Evolutionary conservation across 2,888 invertebrate genomes (phyloP).

Genomic region (Adelognathus sp.): DNA sequence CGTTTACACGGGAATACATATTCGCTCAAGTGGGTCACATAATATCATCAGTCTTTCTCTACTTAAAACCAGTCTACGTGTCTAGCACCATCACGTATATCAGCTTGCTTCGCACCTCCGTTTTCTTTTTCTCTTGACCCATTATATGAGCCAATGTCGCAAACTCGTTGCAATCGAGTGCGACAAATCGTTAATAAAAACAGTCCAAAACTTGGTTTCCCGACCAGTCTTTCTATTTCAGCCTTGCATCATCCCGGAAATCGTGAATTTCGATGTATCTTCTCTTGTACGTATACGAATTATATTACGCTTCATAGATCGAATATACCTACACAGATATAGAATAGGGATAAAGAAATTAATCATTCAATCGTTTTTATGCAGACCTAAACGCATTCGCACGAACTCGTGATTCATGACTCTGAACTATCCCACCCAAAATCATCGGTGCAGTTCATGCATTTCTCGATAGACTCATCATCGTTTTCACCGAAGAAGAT

Average conservation of each 20-base stretch:
- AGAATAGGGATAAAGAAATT: background rate
- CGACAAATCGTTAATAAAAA: background rate
- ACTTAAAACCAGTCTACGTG: constrained; percentile 70
- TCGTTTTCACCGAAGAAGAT: background rate
- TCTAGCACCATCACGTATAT: constrained; percentile 72
- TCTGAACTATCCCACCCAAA: background rate
- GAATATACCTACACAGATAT: background rate
- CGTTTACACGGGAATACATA: constrained; percentile 16
- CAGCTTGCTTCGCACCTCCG: constrained; percentile 9
- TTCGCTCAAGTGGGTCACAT: constrained; percentile 31
- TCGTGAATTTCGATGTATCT: constrained; percentile 47
- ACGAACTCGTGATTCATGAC: background rate
- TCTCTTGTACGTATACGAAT: constrained; percentile 8
- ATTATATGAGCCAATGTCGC: constrained; percentile 24
- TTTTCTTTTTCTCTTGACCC: constrained; percentile 2
- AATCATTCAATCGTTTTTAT: background rate
- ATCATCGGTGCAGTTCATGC: background rate
- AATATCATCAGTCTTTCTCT: constrained; percentile 60
- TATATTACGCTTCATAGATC: background rate
- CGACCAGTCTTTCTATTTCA: constrained; percentile 11
- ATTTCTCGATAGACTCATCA: background rate
- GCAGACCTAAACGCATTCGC: background rate
- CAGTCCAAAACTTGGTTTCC: background rate
- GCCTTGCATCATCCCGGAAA: constrained; percentile 15
- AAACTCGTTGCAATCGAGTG: background rate